phyloP scores from a whole-genome alignment of 53 echinoderm and acorn worm species.

The Crossaster papposus region DNA sequence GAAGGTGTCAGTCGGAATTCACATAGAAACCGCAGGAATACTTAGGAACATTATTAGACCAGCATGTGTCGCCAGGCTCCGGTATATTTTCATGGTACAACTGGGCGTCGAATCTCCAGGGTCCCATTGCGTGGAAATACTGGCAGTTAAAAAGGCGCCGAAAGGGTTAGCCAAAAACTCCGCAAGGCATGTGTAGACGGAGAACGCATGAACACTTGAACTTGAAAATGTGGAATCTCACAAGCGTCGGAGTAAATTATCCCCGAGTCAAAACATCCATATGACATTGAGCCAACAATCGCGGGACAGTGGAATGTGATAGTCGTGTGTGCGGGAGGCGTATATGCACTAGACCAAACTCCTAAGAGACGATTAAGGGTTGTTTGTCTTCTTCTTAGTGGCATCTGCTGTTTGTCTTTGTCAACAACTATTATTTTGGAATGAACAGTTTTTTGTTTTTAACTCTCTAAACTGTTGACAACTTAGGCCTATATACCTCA shows the following conservation, averaged over 20 bases:
- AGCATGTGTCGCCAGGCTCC: not conserved
- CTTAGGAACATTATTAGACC: not conserved
- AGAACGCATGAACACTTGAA: not conserved
- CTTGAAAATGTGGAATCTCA: slow-evolving; percentile 14
- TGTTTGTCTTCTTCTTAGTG: not conserved
- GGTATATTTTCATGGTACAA: slow-evolving; percentile 12
- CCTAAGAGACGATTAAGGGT: not conserved
- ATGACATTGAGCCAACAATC: not conserved
- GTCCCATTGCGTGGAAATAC: slow-evolving; percentile 4
- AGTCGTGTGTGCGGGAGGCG: not conserved
- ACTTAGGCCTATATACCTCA: too few species aligned
- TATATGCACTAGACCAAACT: not conserved
- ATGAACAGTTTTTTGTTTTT: too few species aligned
- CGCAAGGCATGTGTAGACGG: not conserved
- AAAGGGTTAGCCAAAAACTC: slow-evolving; percentile 1
- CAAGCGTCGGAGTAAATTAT: not conserved
- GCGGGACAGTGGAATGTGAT: not conserved
- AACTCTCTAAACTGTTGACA: too few species aligned
- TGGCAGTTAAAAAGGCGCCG: slow-evolving; percentile 53
- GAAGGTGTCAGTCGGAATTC: not conserved
- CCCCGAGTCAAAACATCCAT: slow-evolving; percentile 11
- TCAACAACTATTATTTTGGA: too few species aligned
- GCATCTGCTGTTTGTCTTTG: not conserved
- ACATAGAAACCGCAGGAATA: not conserved
- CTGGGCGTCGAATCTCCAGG: slow-evolving; percentile 56